phyloP scores from a whole-genome alignment of 1,140 invertebrate genomes.

The Heliconius himera region DNA sequence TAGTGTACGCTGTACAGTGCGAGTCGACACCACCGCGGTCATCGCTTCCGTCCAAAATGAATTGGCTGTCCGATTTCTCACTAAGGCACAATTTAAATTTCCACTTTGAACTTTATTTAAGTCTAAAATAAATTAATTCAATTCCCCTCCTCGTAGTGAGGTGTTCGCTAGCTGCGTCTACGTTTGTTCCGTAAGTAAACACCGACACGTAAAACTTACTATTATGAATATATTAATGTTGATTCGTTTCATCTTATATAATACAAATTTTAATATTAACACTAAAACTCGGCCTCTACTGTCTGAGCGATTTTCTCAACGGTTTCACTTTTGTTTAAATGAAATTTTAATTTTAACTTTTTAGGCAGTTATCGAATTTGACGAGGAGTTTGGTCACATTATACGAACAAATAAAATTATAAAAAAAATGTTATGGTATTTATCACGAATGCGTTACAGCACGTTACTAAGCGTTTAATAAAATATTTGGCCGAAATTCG shows the following conservation, averaged over 20 bases:
- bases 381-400: slow-evolving; percentile 10
- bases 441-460: slow-evolving; percentile 3
- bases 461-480: neutral
- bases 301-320: slow-evolving; percentile 23
- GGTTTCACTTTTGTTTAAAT: neutral
- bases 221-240: slow-evolving; percentile 35
- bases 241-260: slow-evolving; percentile 33
- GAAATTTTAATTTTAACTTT: neutral
- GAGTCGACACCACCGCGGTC: slow-evolving; percentile 27
- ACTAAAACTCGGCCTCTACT: slow-evolving; percentile 28
- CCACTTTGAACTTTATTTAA: slow-evolving; percentile 78
- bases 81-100: slow-evolving; percentile 81
- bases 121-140: slow-evolving; percentile 74
- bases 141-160: slow-evolving; percentile 59
- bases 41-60: slow-evolving; percentile 56
- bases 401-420: neutral
- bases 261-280: slow-evolving; percentile 23
- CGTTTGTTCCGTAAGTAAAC: slow-evolving; percentile 39
- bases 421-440: neutral
- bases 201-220: slow-evolving; percentile 38
- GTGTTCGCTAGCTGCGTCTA: slow-evolving; percentile 50
- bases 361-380: neutral
- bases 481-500: neutral
- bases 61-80: slow-evolving; percentile 70
- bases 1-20: slow-evolving; percentile 14